phyloP scores from a whole-genome alignment of 2,113 vertebrate species.

The Rhinopomastus cyanomelas region DNA sequence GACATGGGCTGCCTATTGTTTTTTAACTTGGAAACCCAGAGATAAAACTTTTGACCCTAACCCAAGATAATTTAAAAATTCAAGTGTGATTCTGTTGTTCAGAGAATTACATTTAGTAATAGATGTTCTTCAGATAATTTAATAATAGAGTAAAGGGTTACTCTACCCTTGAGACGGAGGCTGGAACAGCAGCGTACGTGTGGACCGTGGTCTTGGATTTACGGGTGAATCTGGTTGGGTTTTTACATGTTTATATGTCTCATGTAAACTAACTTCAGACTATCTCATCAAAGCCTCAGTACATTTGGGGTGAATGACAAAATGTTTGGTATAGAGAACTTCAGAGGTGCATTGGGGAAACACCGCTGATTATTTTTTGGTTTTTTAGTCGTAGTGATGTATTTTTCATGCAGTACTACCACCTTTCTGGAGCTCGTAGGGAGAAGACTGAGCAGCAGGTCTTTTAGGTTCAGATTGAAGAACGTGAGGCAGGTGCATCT shows the following conservation, averaged over 20 bases:
- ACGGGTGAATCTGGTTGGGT: background rate
- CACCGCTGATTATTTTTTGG: background rate
- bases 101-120: background rate
- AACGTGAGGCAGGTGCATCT: background rate
- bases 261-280: background rate
- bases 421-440: background rate
- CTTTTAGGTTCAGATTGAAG: background rate
- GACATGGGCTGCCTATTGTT: background rate
- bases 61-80: background rate
- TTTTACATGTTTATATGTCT: background rate
- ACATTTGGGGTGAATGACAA: background rate
- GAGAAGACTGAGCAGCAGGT: background rate
- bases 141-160: background rate
- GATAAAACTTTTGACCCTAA: background rate
- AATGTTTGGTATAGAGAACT: background rate
- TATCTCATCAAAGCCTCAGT: background rate
- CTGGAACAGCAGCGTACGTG: rapidly evolving
- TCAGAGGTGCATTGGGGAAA: background rate
- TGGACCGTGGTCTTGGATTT: background rate
- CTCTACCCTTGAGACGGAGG: background rate
- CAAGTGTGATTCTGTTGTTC: background rate
- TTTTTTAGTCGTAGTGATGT: background rate
- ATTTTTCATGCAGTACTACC: background rate
- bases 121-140: background rate
- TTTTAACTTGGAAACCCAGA: background rate